Conservation (phyloP, 2,113 vertebrate genomes). For the Protomyctophum bolini region DNA sequence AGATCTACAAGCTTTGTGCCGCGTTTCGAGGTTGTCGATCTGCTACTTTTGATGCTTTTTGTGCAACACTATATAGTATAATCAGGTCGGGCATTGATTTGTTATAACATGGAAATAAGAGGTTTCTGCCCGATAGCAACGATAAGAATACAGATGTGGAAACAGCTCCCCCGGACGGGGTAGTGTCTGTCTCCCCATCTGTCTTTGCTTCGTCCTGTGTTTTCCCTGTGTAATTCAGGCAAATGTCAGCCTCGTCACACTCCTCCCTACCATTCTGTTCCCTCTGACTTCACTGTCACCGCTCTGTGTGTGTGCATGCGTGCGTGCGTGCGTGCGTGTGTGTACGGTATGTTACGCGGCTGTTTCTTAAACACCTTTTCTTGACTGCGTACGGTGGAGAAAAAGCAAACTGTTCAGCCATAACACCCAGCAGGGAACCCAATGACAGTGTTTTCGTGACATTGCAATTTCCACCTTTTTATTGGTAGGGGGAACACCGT, state of each 20-base stretch:
- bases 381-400: neutral
- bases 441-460: neutral
- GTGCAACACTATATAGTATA: no score
- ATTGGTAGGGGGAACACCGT: conserved; percentile 6
- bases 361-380: no score
- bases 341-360: no score
- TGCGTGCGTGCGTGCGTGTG: no score
- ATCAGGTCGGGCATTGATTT: no score
- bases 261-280: conserved; percentile 11
- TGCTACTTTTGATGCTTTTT: no score
- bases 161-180: conserved; percentile 41
- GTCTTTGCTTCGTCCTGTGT: conserved; percentile 62
- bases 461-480: neutral
- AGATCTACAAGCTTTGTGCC: no score
- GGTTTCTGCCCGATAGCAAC: no score
- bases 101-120: no score
- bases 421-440: neutral
- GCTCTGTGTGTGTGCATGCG: neutral
- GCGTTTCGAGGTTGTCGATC: no score
- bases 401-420: neutral
- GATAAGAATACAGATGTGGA: neutral
- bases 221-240: conserved; percentile 69
- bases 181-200: conserved; percentile 61
- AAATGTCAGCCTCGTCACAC: conserved; percentile 64
- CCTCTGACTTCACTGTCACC: conserved; percentile 35